A percentile compares a stretch with the other conserved stretches of the same genome.
Evolutionary conservation across 2,888 invertebrate genomes (phyloP).

Genomic region (Tiliacea aurago): DNA sequence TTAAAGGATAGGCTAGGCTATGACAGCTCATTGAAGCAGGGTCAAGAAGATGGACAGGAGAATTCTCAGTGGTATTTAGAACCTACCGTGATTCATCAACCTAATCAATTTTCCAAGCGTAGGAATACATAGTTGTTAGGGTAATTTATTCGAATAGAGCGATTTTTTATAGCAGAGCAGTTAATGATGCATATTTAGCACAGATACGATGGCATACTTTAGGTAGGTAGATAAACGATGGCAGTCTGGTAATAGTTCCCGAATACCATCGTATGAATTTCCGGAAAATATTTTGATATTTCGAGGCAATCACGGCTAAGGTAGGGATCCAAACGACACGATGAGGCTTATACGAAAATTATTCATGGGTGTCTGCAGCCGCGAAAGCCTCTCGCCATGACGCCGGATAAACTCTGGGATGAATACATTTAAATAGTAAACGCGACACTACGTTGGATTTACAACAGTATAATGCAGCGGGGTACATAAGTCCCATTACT

Average conservation of each 20-base stretch:
- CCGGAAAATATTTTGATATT: constrained; percentile 58
- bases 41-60: background rate
- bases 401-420: constrained; percentile 88
- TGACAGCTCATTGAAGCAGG: background rate
- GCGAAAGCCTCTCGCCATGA: constrained; percentile 87
- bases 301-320: constrained; percentile 58
- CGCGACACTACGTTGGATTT: constrained; percentile 87
- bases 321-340: constrained; percentile 69
- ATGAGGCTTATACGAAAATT: constrained; percentile 84
- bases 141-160: background rate
- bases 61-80: background rate
- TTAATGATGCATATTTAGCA: background rate
- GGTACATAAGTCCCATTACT: constrained; percentile 88
- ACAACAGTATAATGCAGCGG: constrained; percentile 86
- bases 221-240: background rate
- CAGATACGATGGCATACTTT: background rate
- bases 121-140: background rate
- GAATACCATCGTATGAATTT: constrained; percentile 42
- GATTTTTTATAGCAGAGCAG: background rate
- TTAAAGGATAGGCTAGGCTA: too few species aligned
- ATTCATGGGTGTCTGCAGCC: constrained; percentile 83
- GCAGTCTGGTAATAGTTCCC: constrained; percentile 30
- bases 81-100: background rate
- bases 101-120: background rate
- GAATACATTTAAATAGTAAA: constrained; percentile 91